Conservation (phyloP, 2,797 vertebrate species). For the Hypotaenidia okinawae region DNA sequence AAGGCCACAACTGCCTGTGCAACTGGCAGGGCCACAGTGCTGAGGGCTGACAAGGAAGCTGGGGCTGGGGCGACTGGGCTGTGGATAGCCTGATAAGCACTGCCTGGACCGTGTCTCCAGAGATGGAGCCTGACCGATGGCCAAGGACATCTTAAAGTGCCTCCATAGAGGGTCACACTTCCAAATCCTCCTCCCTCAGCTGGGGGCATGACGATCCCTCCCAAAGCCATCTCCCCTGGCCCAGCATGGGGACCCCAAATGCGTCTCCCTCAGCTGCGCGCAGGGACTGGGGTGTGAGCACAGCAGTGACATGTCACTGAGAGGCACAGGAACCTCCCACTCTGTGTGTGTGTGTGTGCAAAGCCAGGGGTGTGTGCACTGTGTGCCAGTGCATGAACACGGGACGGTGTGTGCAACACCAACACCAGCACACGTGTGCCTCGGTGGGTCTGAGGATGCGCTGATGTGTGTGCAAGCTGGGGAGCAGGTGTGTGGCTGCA, state of each 20-base stretch:
- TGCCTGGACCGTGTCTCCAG: fast-evolving
- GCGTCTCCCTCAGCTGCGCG: not conserved
- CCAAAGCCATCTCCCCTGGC: not conserved
- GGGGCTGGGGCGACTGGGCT: not conserved
- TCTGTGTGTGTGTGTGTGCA: not conserved
- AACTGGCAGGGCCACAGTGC: fast-evolving
- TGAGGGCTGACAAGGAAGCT: fast-evolving
- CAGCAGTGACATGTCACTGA: fast-evolving
- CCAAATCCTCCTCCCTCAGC: not conserved
- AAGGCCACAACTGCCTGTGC: too few relatives aligned
- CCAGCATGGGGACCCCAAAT: not conserved
- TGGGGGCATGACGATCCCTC: too few relatives aligned
- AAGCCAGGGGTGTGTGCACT: not conserved
- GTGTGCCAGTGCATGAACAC: fast-evolving
- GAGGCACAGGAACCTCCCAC: not conserved
- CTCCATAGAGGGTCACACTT: not conserved
- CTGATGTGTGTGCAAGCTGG: fast-evolving
- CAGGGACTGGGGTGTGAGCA: not conserved
- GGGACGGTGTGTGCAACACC: fast-evolving
- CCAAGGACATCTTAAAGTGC: fast-evolving
- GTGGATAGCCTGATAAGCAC: not conserved
- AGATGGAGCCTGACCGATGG: not conserved
- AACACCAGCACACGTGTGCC: fast-evolving
- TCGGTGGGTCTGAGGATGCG: not conserved
- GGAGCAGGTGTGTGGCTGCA: fast-evolving